A percentile compares a stretch with the other conserved stretches of the same genome.
Evolutionary conservation across 2,797 vertebrate genomes (phyloP).

Genomic region (Tenualosa thibaudeaui): DNA sequence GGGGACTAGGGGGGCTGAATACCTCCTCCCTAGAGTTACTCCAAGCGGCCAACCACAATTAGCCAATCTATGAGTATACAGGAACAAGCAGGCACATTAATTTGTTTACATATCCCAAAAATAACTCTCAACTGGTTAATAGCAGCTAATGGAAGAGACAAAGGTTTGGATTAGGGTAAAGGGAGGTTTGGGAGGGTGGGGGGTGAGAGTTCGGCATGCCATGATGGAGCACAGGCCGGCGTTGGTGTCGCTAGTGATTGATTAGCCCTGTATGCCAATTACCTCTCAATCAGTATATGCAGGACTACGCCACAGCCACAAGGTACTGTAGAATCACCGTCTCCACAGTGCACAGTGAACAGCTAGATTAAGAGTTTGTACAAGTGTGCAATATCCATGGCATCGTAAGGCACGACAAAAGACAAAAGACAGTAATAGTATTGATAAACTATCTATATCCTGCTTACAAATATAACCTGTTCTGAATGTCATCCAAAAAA

Average conservation of each 20-base stretch:
- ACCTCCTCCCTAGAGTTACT: conserved; percentile 28
- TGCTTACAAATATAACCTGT: background rate
- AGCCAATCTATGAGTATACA: conserved; percentile 67
- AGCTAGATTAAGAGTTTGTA: too few relatives aligned
- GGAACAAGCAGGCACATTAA: conserved; percentile 66
- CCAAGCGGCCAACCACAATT: conserved; percentile 65
- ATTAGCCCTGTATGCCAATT: conserved; percentile 65
- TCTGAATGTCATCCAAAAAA: background rate
- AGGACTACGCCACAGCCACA: conserved; percentile 45
- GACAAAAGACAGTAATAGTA: too few relatives aligned
- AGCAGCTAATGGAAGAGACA: conserved; percentile 68
- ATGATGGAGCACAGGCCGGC: conserved; percentile 65
- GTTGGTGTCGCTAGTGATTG: conserved; percentile 59
- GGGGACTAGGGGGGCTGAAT: background rate
- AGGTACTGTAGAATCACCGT: conserved; percentile 34
- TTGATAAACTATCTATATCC: background rate
- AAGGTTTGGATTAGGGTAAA: conserved; percentile 39
- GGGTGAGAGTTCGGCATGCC: conserved; percentile 49
- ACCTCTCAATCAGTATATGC: conserved; percentile 58
- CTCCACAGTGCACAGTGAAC: background rate
- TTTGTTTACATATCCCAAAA: conserved; percentile 75
- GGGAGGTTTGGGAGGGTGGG: background rate
- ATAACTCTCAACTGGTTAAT: conserved; percentile 72
- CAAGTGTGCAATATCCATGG: too few relatives aligned
- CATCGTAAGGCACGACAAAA: too few relatives aligned